Percentiles rank a stretch among this genome's conserved stretches.
These are phyloP conservation scores for Sebastolobus altivelis DNA, from an alignment of 2,797 vertebrate species.

Conservation along the genomic window DNA sequence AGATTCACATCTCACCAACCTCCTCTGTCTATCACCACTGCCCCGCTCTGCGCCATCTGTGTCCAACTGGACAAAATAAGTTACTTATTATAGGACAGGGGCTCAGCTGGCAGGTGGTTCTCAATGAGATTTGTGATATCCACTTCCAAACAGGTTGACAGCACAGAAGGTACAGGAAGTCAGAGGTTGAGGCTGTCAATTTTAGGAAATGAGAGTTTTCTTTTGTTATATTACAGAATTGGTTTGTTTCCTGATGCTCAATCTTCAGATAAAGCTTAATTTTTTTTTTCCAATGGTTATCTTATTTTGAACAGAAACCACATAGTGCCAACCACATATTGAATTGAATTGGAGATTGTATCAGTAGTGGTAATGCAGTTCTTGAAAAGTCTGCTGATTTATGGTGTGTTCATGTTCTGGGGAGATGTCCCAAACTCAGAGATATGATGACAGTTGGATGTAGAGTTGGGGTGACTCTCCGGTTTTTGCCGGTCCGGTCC, in stretches of 20 bases:
- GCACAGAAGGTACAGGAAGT: slow-evolving; percentile 8
- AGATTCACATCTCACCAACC: slow-evolving; percentile 30
- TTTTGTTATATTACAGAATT: neutral
- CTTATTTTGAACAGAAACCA: neutral
- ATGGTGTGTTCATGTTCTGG: neutral
- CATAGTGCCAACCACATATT: neutral
- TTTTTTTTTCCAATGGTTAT: neutral
- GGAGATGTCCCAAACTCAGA: neutral
- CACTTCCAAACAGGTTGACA: slow-evolving; percentile 35
- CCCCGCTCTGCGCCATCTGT: slow-evolving; percentile 51
- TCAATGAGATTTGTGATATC: slow-evolving; percentile 54
- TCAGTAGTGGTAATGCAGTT: neutral
- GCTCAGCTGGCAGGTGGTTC: slow-evolving; percentile 68
- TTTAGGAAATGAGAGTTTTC: neutral
- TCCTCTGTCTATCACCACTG: slow-evolving; percentile 31
- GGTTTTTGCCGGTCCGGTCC: too few relatives aligned
- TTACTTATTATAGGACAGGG: slow-evolving; percentile 62
- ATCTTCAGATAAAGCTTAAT: fast-evolving
- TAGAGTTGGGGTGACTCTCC: neutral
- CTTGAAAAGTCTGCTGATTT: neutral
- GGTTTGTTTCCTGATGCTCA: neutral
- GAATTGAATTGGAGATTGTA: neutral
- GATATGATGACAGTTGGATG: neutral
- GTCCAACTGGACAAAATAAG: slow-evolving; percentile 64
- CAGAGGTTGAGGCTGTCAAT: slow-evolving; percentile 5